phyloP scores from a whole-genome alignment of 2,797 vertebrate genomes.

The Sebastes miniatus region DNA sequence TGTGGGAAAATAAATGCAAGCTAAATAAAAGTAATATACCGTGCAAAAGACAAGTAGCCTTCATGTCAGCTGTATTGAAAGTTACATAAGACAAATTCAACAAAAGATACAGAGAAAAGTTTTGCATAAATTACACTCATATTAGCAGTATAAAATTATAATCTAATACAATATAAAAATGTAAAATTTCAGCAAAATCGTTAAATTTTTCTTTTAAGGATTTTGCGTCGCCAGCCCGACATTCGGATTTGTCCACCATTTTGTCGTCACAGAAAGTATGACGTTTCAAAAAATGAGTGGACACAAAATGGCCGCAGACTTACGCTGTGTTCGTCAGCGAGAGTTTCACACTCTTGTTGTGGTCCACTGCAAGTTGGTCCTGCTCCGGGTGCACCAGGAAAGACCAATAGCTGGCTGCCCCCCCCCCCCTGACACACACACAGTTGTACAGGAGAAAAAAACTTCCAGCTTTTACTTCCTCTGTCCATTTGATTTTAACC shows the following conservation, averaged over 20 bases:
- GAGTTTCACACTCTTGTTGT: conserved; percentile 28
- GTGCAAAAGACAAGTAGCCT: neutral
- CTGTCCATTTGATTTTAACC: conserved; percentile 41
- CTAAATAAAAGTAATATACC: neutral
- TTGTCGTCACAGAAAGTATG: conserved; percentile 53
- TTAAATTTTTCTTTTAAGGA: neutral
- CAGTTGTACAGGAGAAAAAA: conserved; percentile 29
- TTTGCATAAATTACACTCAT: neutral
- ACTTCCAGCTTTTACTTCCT: conserved; percentile 38
- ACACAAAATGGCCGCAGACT: conserved; percentile 70
- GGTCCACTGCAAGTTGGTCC: conserved; percentile 46
- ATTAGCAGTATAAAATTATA: neutral
- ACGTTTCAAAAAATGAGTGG: conserved; percentile 44
- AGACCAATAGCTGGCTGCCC: conserved; percentile 16
- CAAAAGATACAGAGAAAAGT: neutral
- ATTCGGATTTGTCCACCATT: conserved; percentile 53
- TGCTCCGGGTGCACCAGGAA: conserved; percentile 17
- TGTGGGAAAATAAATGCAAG: neutral
- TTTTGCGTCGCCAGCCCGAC: neutral
- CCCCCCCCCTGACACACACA: neutral
- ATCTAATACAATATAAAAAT: neutral
- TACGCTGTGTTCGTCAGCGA: conserved; percentile 28
- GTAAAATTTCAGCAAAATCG: neutral
- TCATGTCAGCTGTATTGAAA: conserved; percentile 1
- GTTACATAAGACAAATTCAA: neutral